Evolutionary conservation across 2,113 vertebrate genomes (phyloP), one percentile per base, ranked within the genome.

Genomic region (Fukomys damarensis): DNA sequence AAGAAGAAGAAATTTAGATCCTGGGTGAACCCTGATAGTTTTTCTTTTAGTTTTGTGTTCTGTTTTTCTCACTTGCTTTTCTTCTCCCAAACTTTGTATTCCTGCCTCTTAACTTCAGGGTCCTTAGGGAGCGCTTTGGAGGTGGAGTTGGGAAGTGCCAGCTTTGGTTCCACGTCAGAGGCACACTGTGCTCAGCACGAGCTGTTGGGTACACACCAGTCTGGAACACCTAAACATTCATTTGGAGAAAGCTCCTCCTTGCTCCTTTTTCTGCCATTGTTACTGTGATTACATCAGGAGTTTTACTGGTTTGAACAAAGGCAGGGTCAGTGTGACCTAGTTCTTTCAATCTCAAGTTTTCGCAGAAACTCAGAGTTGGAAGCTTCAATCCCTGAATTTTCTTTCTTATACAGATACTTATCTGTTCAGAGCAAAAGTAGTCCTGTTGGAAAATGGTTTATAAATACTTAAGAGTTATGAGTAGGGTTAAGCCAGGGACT

Each of bases 321-420:
- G 74, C n/a, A 86, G 49, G 76, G 30, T 88, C 91, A 46, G 56
- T 86, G 83, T 93, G 95, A 92, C 86, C 91, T 92, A 83, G 22
- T 96, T 97, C 80, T 72, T 96, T 94, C 49, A 65, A 84, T 91
- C n/a, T 80, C 86, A 72, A 38, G 83, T 84, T 89, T 96, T 74
- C 86, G 49, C 70, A 80, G 86, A 96, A 93, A 93, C 63, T 76
- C 38, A n/a, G 86, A 52, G n/a, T 46, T 66, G 61, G 70, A 84
- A 76, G 38, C 56, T 95, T 59, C 89, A 24, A 77, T 95, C 46
- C 38, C 3, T n/a, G 28, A 26, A 2, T 76, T 24, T 3, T 58
- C 22, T 87, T 94, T 77, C 41, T 94, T 88, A 14, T 52, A 7
- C 12, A 26, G 43, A 63, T 76, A 22, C 7, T 84, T 65, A 24